Evolutionary conservation across 2,888 invertebrate genomes (phyloP).

Genomic region (Drosophila mulleri): DNA sequence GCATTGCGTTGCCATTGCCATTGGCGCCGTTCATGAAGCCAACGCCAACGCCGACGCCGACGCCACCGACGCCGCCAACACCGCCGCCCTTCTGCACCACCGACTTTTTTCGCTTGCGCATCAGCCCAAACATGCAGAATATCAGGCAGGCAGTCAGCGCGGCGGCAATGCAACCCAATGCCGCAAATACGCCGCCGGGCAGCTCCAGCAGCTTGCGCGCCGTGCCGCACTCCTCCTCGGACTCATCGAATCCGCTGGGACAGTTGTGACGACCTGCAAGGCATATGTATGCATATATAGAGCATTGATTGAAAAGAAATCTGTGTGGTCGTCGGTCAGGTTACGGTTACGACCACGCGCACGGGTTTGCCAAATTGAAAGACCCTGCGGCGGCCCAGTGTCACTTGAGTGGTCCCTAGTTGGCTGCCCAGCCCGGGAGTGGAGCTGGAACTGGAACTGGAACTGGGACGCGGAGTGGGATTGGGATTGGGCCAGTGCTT

Average conservation of each 20-base stretch:
- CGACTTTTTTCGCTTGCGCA: constrained; percentile 86
- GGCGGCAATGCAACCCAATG: constrained; percentile 87
- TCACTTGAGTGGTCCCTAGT: constrained; percentile 59
- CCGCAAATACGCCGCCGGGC: constrained; percentile 86
- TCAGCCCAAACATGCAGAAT: constrained; percentile 87
- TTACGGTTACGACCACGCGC: constrained; percentile 62
- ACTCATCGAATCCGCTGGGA: constrained; percentile 90
- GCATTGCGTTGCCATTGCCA: constrained; percentile 62
- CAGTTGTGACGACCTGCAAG: constrained; percentile 86
- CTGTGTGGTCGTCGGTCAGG: constrained; percentile 18
- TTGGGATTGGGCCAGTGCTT: no score
- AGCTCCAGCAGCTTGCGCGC: constrained; percentile 86
- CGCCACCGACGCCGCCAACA: constrained; percentile 71
- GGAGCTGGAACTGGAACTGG: background rate
- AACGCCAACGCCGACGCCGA: constrained; percentile 80
- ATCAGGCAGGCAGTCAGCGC: constrained; percentile 87
- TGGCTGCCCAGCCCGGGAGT: background rate
- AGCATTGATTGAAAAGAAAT: constrained; percentile 52
- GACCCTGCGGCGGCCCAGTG: constrained; percentile 40
- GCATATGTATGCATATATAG: constrained; percentile 10
- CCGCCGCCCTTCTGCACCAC: constrained; percentile 86
- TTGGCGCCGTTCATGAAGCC: constrained; percentile 67
- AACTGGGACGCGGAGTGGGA: background rate
- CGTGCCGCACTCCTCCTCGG: constrained; percentile 88
- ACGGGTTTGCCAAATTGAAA: constrained; percentile 65